Evolutionary conservation across 2,888 invertebrate species (phyloP), one percentile per base, ranked within the genome.

Genomic region (Hoplodrina ambigua): DNA sequence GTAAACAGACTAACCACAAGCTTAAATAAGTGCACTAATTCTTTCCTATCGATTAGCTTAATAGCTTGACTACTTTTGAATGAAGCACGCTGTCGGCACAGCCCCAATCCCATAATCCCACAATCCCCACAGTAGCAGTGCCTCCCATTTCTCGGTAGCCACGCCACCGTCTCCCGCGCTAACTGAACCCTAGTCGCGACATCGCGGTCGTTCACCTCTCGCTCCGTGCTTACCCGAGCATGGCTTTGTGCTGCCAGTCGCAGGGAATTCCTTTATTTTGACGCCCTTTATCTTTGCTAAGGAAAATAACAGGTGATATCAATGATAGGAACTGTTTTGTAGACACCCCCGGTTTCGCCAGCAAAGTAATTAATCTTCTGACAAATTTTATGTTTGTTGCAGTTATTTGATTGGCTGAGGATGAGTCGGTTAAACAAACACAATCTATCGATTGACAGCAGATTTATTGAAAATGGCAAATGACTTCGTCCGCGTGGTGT

Each of bases 141-240:
- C n/a, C 75, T 41, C 7, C 30, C 20, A 33, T 33, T 25, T 49
- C 19, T 7, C 52, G 37, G 73, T 49, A 44, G 19, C 46, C 1
- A 25, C 50, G 56, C 56, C n/a, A 46, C 13, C 57, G 53, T 25
- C 52, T 15, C 33, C 33, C 49, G 46, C 19, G 17, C 30, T 58
- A 77, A 78, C 41, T 53, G 56, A 77, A 41, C 56, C 72, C 60
- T 49, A 67, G n/a, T 49, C 69, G 67, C 69, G 76, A 79, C 82
- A 79, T 49, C 10, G 66, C 53, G 82, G 78, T 85, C 81, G 63
- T 85, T 85, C 63, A 82, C 80, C 86, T 62, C 65, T 49, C 8
- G 60, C 67, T 19, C 52, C 13, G 53, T 77, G 82, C 71, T 70
- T 72, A 72, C 67, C 65, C 78, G 63, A 57, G 52, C 81, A 49